phyloP scores from a whole-genome alignment of 2,113 vertebrate genomes.

The Neogale vison region DNA sequence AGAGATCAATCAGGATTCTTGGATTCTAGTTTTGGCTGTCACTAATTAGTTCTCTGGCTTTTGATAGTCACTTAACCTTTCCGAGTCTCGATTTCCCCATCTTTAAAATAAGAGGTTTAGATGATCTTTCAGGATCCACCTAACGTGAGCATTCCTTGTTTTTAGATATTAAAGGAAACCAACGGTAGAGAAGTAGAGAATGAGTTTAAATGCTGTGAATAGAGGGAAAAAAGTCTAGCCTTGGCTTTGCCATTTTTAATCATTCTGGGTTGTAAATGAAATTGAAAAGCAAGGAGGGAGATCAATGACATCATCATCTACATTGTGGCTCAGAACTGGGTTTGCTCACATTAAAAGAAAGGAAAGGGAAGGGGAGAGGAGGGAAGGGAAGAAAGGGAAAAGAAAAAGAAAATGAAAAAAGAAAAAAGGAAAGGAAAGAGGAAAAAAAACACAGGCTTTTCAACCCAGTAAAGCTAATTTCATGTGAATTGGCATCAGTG shows the following conservation, averaged over 20 bases:
- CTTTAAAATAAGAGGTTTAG: conserved; percentile 53
- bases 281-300: conserved; percentile 58
- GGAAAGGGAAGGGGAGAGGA: conserved; percentile 40
- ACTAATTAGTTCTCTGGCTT: conserved; percentile 33
- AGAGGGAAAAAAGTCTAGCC: conserved; percentile 2
- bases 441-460: conserved; percentile 53
- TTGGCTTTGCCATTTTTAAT: conserved; percentile 41
- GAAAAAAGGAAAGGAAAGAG: background rate
- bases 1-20: background rate
- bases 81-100: background rate
- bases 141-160: background rate
- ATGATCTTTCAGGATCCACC: background rate
- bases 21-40: background rate
- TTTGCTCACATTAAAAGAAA: conserved; percentile 63
- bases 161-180: conserved; percentile 36
- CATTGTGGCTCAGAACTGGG: conserved; percentile 41
- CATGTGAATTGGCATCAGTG: conserved; percentile 54
- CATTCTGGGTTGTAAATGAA: conserved; percentile 49
- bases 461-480: conserved; percentile 75
- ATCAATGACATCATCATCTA: conserved; percentile 59
- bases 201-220: conserved; percentile 40
- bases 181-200: conserved; percentile 6
- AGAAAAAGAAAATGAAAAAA: conserved; percentile 12
- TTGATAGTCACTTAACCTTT: background rate
- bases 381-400: conserved; percentile 28